Evolutionary conservation across 2,888 invertebrate genomes (phyloP), one percentile per base, ranked within the genome.

Genomic region (Melanargia galathea): DNA sequence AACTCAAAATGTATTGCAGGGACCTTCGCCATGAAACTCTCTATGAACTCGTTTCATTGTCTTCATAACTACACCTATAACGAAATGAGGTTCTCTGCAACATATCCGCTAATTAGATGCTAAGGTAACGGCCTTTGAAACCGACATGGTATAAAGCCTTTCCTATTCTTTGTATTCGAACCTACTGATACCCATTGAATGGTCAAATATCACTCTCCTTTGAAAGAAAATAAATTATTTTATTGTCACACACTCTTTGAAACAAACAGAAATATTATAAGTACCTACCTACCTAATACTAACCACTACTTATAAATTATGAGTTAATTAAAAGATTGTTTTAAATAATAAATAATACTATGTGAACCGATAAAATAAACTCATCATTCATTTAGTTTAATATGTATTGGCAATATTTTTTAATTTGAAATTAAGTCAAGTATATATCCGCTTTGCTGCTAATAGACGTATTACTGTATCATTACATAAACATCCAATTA

Each of bases 111-210:
- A 52, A 52, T 52, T 35, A 35, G 52, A 35, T 20, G 52, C 52
- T 52, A 52, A 52, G 52, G 52, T 13, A 20, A 18, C 52, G 52
- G 35, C 52, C 52, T 52, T 20, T 30, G n/a, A 30, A 35, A 10
- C 26, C 49, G 20, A 30, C 30, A n/a, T n/a, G 20, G 11, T 2
- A 51, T 33, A 33, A 18, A 18, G 51, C 51, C 51, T 33, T 51
- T 51, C 51, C 33, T 45, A 45, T 45, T 45, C 22, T 45, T 11
- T 8, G 2, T 43, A 43, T 16, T 8, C 7, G 18, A 18, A 7
- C 6, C 6, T 30, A 13, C 13, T n/a, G n/a, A n/a, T n/a, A n/a
- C n/a, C n/a, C n/a, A n/a, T n/a, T n/a, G n/a, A n/a, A n/a, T n/a
- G n/a, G n/a, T n/a, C n/a, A n/a, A n/a, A n/a, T n/a, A n/a, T n/a